phyloP scores from a whole-genome alignment of 1,140 invertebrate species.

The Trypoxylus dichotomus region DNA sequence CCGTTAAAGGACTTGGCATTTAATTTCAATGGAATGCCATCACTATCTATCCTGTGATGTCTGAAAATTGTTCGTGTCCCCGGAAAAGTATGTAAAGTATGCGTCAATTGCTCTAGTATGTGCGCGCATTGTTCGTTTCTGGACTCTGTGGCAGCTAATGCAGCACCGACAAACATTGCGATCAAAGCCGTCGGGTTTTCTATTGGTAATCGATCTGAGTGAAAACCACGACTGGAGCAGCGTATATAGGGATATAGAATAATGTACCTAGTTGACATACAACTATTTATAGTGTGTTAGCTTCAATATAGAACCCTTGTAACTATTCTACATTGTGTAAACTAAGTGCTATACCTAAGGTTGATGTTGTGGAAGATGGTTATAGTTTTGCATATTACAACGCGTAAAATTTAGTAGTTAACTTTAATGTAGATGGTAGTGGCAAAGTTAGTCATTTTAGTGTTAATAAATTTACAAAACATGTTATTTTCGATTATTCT shows the following conservation, averaged over 20 bases:
- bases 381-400: too few relatives aligned
- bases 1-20: not conserved
- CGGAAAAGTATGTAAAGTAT: conserved; percentile 16
- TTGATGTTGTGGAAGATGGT: not conserved
- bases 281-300: not conserved
- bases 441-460: too few relatives aligned
- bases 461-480: too few relatives aligned
- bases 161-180: not conserved
- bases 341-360: not conserved
- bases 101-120: conserved; percentile 10
- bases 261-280: not conserved
- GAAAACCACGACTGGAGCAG: not conserved
- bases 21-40: conserved; percentile 10
- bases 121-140: conserved; percentile 3
- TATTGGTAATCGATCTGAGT: not conserved
- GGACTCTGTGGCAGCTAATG: not conserved
- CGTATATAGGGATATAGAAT: not conserved
- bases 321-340: not conserved
- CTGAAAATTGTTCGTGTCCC: conserved; percentile 4
- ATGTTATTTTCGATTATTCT: too few relatives aligned
- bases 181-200: not conserved
- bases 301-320: not conserved
- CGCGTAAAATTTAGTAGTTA: too few relatives aligned
- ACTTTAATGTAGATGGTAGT: too few relatives aligned
- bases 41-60: not conserved